Percentiles rank a stretch among this genome's conserved stretches.
These are phyloP conservation scores for Lepidotrigona ventralis DNA, from an alignment of 1,140 invertebrate genomes.

Conservation along the genomic window DNA sequence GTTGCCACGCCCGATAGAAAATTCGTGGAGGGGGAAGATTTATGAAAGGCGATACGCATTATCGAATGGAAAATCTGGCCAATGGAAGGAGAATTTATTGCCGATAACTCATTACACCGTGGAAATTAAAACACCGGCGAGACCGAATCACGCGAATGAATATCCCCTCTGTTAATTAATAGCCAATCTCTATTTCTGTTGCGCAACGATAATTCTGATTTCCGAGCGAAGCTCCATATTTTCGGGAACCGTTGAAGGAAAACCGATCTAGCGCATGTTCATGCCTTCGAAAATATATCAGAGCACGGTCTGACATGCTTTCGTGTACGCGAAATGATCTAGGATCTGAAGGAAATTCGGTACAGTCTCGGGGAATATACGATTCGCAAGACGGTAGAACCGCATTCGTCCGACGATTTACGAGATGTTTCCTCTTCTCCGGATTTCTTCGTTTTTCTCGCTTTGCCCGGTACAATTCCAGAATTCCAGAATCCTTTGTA, in stretches of 20 bases:
- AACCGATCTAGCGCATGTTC: slow-evolving; percentile 23
- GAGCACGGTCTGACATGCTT: no score
- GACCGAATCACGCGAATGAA: slow-evolving; percentile 3
- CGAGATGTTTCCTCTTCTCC: slow-evolving; percentile 7
- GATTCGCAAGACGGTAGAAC: background rate
- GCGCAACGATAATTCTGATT: background rate
- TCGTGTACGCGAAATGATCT: slow-evolving; percentile 15
- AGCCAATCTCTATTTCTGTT: background rate
- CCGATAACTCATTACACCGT: slow-evolving; percentile 26
- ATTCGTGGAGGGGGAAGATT: background rate
- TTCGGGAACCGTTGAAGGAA: background rate
- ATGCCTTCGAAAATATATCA: background rate
- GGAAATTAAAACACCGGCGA: slow-evolving; percentile 24
- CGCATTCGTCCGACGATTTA: background rate
- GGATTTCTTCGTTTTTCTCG: background rate
- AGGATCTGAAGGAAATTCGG: background rate
- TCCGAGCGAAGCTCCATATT: background rate
- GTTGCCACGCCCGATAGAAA: background rate
- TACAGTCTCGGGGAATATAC: slow-evolving; percentile 5
- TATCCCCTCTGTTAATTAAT: slow-evolving; percentile 31
- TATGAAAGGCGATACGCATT: slow-evolving; percentile 26
- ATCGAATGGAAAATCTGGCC: slow-evolving; percentile 9
- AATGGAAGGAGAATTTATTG: slow-evolving; percentile 12
- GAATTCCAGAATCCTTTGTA: background rate
- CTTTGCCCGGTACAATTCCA: background rate